A percentile compares a stretch with the other conserved stretches of the same genome.
Conservation (phyloP, 2,797 vertebrate species). For the Clamator glandarius region DNA sequence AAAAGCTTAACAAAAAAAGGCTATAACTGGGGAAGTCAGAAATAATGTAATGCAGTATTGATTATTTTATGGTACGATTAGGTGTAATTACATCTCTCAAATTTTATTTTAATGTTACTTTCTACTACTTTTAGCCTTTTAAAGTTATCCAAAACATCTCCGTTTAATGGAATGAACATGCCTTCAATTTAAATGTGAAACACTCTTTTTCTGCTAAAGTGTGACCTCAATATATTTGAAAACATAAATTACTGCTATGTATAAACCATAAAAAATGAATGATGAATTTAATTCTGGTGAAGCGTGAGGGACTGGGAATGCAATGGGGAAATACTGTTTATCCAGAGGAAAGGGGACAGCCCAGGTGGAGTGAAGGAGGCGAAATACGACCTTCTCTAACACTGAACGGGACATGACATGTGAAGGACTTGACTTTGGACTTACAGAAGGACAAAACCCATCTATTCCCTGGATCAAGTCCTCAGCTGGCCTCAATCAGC, state of each 20-base stretch:
- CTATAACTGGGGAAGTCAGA: slow-evolving; percentile 83
- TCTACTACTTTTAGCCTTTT: slow-evolving; percentile 86
- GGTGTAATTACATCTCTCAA: slow-evolving; percentile 86
- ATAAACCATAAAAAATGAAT: slow-evolving; percentile 87
- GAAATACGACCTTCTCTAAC: slow-evolving; percentile 36
- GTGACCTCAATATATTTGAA: slow-evolving; percentile 85
- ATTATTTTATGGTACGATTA: slow-evolving; percentile 88
- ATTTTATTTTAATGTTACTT: slow-evolving; percentile 88
- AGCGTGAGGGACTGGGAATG: slow-evolving; percentile 76
- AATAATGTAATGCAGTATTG: slow-evolving; percentile 87
- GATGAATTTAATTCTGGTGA: slow-evolving; percentile 84
- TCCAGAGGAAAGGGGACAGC: slow-evolving; percentile 59
- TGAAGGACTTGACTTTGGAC: slow-evolving; percentile 49
- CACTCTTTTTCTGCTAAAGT: slow-evolving; percentile 84
- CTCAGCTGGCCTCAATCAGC: slow-evolving; percentile 5
- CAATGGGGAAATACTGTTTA: slow-evolving; percentile 74
- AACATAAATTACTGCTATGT: slow-evolving; percentile 85
- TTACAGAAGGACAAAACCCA: slow-evolving; percentile 16
- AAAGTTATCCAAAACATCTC: slow-evolving; percentile 84
- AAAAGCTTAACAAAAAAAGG: slow-evolving; percentile 83
- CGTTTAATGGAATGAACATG: slow-evolving; percentile 84
- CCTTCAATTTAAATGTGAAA: slow-evolving; percentile 85
- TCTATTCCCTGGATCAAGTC: slow-evolving; percentile 3
- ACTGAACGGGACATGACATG: neutral
- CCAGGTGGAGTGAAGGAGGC: slow-evolving; percentile 19